These are phyloP conservation scores for Bombus huntii DNA, from an alignment of 1,140 invertebrate species.

Conservation along the genomic window DNA sequence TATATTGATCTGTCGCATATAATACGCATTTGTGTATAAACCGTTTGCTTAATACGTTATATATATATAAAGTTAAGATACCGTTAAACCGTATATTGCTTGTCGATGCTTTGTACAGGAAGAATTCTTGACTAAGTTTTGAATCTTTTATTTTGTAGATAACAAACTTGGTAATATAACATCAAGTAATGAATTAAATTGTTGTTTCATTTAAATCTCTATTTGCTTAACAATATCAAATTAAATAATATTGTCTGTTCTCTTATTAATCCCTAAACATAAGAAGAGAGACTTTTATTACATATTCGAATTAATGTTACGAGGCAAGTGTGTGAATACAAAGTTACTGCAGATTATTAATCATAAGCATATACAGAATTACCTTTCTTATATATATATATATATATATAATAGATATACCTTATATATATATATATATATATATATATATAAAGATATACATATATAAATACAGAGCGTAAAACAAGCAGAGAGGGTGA, in stretches of 20 bases:
- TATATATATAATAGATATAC: conserved; percentile 13
- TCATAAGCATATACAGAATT: conserved; percentile 60
- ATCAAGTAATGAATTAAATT: not conserved
- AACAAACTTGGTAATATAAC: conserved; percentile 1
- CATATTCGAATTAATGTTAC: conserved; percentile 61
- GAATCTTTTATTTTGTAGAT: not conserved
- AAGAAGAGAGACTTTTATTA: conserved; percentile 61
- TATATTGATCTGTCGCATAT: not conserved
- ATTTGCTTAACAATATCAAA: conserved; percentile 72
- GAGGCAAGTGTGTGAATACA: conserved; percentile 60
- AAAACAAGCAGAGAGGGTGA: not conserved
- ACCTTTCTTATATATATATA: conserved; percentile 58
- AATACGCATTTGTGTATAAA: not conserved
- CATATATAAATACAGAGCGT: conserved; percentile 33
- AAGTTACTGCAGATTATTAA: conserved; percentile 60
- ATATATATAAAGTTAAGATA: too few species aligned
- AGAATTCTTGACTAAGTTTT: not conserved
- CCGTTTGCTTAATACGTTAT: not conserved
- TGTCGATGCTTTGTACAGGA: not conserved
- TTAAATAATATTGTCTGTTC: conserved; percentile 38
- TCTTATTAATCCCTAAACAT: conserved; percentile 55
- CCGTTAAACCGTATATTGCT: not conserved
- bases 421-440: conserved; percentile 11
- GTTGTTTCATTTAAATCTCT: conserved; percentile 35
- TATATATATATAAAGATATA: not conserved